phyloP scores from a whole-genome alignment of 2,888 invertebrate species.

The Sarcophaga subvicina region DNA sequence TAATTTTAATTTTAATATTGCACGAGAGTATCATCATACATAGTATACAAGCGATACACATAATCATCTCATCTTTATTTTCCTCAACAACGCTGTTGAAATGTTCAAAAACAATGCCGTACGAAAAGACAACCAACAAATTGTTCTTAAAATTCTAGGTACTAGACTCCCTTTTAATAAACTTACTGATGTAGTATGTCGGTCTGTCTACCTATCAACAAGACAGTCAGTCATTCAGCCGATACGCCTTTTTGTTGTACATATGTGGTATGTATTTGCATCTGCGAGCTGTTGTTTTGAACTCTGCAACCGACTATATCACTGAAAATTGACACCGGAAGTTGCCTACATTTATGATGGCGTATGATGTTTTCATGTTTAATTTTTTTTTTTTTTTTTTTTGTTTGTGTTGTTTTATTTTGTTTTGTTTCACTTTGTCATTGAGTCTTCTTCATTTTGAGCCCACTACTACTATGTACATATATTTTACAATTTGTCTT shows the following conservation, averaged over 20 bases:
- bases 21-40: conserved; percentile 26
- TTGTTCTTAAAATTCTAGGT: conserved; percentile 5
- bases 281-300: conserved; percentile 34
- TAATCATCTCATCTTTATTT: conserved; percentile 17
- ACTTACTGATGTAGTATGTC: not conserved
- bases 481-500: conserved; percentile 58
- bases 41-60: not conserved
- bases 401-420: conserved; percentile 20
- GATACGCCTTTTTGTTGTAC: not conserved
- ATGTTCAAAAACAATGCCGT: not conserved
- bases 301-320: conserved; percentile 52
- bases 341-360: conserved; percentile 66
- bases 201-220: not conserved
- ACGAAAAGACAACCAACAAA: not conserved
- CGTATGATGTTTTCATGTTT: too few species aligned
- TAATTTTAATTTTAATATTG: conserved; percentile 28
- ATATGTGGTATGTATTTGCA: not conserved
- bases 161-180: conserved; percentile 1
- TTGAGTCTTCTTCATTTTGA: conserved; percentile 5
- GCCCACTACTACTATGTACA: conserved; percentile 7
- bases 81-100: conserved; percentile 4
- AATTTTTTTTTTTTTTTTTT: too few species aligned
- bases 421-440: conserved; percentile 17
- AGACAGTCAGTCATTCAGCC: not conserved
- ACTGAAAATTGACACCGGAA: conserved; percentile 69